Evolutionary conservation across 2,888 invertebrate genomes (phyloP), one percentile per base, ranked within the genome.

Genomic region (Xestia ashworthii): DNA sequence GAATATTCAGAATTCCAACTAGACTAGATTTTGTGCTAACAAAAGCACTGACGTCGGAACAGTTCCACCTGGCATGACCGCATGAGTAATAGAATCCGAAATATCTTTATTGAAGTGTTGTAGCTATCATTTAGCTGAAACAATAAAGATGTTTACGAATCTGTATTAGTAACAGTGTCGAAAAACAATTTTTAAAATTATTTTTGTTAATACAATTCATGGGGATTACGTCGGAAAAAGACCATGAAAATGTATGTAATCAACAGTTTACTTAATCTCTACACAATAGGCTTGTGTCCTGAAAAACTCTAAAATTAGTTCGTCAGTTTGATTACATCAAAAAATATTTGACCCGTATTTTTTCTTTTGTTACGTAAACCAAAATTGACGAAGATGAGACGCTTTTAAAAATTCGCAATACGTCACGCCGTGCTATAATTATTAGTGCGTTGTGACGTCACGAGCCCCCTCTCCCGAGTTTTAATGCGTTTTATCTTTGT

Each of bases 31-130:
- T 46, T 41, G 32, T 53, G 19, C 50, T 68, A 80, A 76, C 76
- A 83, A 66, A 62, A 68, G 41, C 71, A 11, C 22, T 71, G 58
- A 62, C 72, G 76, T 71, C 44, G 4, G 25, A 48, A 25, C 14
- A 32, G 14, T 46, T 3, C 73, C 77, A 83, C 76, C 77, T 83
- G 81, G 65, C 16, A 38, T 73, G 64, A 71, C 46, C 71, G 71
- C 19, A 41, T 65, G 62, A 71, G 38, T 74, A 71, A 70, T 55
- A 73, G 38, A 70, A 67, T 70, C 25, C 3, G 8, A 74, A 78
- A 78, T 74, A 75, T 75, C 25, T 81, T 75, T 66, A 41, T 70
- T 60, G 38, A 58, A 66, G 41, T 64, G 44, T 32, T 74, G 78
- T 22, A 48, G 41, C 14, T 62, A 25, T 62, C 32, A 38, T 62